Conservation (phyloP, 2,888 invertebrate species). For the Cephus runcator region DNA sequence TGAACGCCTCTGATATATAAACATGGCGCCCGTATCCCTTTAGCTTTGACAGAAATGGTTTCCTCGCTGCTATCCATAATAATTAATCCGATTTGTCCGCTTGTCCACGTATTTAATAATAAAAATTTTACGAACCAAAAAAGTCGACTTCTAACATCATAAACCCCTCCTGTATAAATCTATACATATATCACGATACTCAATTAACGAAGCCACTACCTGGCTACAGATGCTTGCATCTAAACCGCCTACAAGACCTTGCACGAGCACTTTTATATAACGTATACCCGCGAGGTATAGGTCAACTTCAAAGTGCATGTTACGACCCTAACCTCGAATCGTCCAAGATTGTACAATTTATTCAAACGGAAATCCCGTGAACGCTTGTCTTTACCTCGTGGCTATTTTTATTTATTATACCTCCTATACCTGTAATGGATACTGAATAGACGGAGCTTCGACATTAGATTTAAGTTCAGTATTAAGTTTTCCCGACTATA, state of each 20-base stretch:
- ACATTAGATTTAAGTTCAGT: background rate
- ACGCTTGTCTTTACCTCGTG: background rate
- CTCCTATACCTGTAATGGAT: background rate
- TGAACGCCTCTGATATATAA: slow-evolving; percentile 36
- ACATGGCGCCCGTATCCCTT: slow-evolving; percentile 26
- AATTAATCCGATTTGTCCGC: background rate
- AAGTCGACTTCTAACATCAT: background rate
- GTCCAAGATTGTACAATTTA: background rate
- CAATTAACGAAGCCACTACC: background rate
- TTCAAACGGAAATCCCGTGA: background rate
- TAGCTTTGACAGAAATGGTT: slow-evolving; percentile 11
- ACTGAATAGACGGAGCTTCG: background rate
- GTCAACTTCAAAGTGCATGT: background rate
- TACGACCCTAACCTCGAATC: background rate
- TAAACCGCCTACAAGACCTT: background rate
- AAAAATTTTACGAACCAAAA: background rate
- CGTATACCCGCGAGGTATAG: background rate
- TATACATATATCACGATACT: background rate
- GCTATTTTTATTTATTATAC: background rate
- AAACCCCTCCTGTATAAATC: background rate
- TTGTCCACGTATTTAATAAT: background rate
- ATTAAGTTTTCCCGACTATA: background rate
- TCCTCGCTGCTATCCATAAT: background rate
- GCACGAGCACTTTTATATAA: background rate
- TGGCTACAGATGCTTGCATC: background rate